phyloP scores from a whole-genome alignment of 2,888 invertebrate genomes.

The Drosophila paranaensis region DNA sequence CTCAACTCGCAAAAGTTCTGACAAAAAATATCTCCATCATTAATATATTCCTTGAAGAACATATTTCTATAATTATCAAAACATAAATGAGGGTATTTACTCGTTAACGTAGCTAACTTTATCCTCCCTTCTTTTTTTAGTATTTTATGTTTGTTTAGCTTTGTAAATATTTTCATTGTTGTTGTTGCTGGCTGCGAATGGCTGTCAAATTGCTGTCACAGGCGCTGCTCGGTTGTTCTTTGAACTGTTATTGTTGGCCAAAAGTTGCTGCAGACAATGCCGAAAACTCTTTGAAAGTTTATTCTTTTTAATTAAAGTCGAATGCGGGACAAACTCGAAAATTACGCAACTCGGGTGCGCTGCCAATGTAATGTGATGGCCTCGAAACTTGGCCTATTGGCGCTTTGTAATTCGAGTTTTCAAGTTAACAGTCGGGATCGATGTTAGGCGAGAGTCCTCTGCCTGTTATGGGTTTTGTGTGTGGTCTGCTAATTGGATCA shows the following conservation, averaged over 20 bases:
- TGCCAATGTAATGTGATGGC: constrained; percentile 29
- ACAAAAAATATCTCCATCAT: not conserved
- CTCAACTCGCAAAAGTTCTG: too few relatives aligned
- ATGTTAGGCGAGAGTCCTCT: not conserved
- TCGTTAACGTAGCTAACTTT: not conserved
- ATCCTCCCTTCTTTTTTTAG: not conserved
- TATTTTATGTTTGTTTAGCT: constrained; percentile 52
- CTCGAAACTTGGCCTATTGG: constrained; percentile 44
- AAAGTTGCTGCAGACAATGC: constrained; percentile 33
- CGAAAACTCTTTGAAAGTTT: constrained; percentile 44
- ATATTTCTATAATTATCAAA: not conserved
- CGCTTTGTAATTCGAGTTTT: constrained; percentile 29
- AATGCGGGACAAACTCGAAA: constrained; percentile 48
- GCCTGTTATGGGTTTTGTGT: constrained; percentile 42
- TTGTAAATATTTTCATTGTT: constrained; percentile 44
- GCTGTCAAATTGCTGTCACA: constrained; percentile 83
- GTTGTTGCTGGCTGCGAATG: constrained; percentile 23
- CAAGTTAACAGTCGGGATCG: constrained; percentile 11
- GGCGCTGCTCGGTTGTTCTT: constrained; percentile 50
- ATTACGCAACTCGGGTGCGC: constrained; percentile 3
- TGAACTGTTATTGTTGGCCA: constrained; percentile 24
- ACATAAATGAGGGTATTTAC: not conserved
- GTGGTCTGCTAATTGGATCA: constrained; percentile 62
- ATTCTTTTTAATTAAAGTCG: constrained; percentile 67
- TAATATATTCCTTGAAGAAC: too few relatives aligned